phyloP scores from a whole-genome alignment of 30 jellyfish, hydroid and myxozoan species.

The Chrysaora quinquecirrha region DNA sequence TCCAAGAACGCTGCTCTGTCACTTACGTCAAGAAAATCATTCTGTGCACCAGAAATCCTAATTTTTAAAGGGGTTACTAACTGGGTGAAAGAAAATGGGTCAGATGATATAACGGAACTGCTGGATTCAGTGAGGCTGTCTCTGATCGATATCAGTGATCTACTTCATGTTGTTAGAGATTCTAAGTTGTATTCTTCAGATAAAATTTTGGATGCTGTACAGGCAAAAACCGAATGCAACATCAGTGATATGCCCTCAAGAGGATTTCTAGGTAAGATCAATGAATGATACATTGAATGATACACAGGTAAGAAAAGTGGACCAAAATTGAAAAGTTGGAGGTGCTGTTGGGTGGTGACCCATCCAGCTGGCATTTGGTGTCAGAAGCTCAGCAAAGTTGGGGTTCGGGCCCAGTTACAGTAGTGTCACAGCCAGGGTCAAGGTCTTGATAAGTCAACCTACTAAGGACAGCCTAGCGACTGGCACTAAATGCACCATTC shows the following conservation, averaged over 20 bases:
- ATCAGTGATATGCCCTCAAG: slow-evolving; percentile 85
- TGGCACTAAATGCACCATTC: too few species aligned
- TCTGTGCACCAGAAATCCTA: slow-evolving; percentile 85
- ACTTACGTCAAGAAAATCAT: slow-evolving; percentile 78
- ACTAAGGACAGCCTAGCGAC: too few species aligned
- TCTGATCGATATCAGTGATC: slow-evolving; percentile 66
- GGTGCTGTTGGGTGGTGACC: too few species aligned
- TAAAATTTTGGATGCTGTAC: slow-evolving; percentile 88
- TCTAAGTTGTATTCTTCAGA: slow-evolving; percentile 71
- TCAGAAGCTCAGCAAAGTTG: too few species aligned
- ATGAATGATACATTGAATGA: too few species aligned
- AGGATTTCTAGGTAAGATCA: slow-evolving; percentile 84
- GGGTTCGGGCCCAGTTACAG: too few species aligned
- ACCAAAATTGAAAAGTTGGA: too few species aligned
- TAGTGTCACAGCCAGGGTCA: too few species aligned
- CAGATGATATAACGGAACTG: slow-evolving; percentile 25
- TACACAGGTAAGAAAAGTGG: too few species aligned
- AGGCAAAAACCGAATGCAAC: slow-evolving; percentile 66
- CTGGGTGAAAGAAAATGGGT: slow-evolving; percentile 68
- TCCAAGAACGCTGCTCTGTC: slow-evolving; percentile 59
- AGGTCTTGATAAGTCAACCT: too few species aligned
- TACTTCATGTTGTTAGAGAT: slow-evolving; percentile 76
- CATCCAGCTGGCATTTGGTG: too few species aligned
- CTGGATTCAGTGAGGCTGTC: slow-evolving; percentile 77
- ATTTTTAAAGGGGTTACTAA: slow-evolving; percentile 69